Conservation (phyloP, 2,113 vertebrate genomes). For the Anarhynchus alexandrinus region DNA sequence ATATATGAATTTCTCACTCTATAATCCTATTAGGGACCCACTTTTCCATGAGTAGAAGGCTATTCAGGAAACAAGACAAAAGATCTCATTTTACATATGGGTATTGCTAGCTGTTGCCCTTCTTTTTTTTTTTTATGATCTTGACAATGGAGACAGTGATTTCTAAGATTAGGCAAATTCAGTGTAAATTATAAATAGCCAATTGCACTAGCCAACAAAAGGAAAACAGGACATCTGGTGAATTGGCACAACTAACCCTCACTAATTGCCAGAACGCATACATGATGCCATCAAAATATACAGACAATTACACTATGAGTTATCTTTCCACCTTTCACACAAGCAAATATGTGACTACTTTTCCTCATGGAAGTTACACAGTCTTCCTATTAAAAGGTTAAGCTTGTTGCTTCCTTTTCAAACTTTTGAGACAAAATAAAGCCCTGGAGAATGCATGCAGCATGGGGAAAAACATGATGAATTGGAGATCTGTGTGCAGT, state of each 20-base stretch:
- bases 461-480: not conserved
- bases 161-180: not conserved
- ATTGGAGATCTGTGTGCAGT: not conserved
- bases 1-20: not conserved
- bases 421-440: not conserved
- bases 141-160: not conserved
- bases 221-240: not conserved
- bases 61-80: not conserved
- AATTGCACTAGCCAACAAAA: not conserved
- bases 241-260: not conserved
- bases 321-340: not conserved
- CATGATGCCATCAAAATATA: not conserved
- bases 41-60: not conserved
- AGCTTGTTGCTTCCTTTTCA: not conserved
- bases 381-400: not conserved
- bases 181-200: not conserved
- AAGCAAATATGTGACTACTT: not conserved
- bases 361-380: not conserved
- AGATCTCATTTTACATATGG: not conserved
- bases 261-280: not conserved
- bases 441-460: not conserved
- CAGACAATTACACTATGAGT: not conserved
- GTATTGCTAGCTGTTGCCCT: not conserved
- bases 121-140: not conserved
- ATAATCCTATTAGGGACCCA: not conserved